Conservation (phyloP, 1,140 invertebrate species). For the Hylaeus volcanicus region DNA sequence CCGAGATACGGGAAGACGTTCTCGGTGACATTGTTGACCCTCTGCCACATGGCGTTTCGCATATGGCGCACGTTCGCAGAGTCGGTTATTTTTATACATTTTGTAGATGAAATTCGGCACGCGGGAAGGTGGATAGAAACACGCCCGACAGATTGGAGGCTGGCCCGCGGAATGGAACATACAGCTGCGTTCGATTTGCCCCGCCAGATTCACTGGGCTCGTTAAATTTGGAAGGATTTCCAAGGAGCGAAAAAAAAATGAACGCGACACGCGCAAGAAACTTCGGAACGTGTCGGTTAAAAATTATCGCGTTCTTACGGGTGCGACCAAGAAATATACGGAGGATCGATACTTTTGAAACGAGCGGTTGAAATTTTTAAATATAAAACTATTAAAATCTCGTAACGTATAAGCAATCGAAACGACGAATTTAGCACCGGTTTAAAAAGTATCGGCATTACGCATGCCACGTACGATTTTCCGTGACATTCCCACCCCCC, state of each 20-base stretch:
- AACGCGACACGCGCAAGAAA: background rate
- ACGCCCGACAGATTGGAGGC: conserved; percentile 55
- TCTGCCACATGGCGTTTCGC: conserved; percentile 63
- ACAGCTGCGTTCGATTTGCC: conserved; percentile 52
- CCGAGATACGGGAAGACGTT: conserved; percentile 29
- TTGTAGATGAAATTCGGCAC: conserved; percentile 58
- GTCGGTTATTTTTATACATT: conserved; percentile 50
- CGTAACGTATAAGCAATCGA: too few species aligned
- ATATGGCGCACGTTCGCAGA: conserved; percentile 54
- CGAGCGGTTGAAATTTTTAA: too few species aligned
- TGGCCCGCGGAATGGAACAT: conserved; percentile 37
- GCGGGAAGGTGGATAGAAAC: conserved; percentile 25
- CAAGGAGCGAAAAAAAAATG: too few species aligned
- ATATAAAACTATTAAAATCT: too few species aligned
- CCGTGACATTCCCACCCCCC: background rate
- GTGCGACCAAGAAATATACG: too few species aligned
- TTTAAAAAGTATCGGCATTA: conserved; percentile 11
- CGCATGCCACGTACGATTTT: background rate
- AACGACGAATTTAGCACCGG: too few species aligned
- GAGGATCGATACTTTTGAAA: too few species aligned
- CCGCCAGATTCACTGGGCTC: background rate
- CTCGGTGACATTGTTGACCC: conserved; percentile 63
- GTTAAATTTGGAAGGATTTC: background rate
- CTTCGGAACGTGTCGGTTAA: background rate
- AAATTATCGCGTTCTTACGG: background rate